Evolutionary conservation across 2,888 invertebrate genomes (phyloP), one percentile per base, ranked within the genome.

Genomic region (Lasioglossum calceatum): DNA sequence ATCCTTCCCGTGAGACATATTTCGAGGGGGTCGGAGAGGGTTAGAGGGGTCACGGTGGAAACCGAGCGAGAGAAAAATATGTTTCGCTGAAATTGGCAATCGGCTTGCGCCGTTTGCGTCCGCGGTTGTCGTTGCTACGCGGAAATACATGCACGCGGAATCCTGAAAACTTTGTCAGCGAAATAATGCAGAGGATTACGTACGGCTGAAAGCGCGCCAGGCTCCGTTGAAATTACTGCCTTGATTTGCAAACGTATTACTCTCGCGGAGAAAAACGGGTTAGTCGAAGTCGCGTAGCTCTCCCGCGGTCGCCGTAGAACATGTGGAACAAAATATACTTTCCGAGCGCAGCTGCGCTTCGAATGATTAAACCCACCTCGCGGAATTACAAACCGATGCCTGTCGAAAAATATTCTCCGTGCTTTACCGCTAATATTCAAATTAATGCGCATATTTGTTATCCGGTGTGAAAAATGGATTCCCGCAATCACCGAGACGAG

Each of bases 51-150:
- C 7, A 47, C n/a, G 42, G 72, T 76, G 86, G 76, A 32, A 27
- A 27, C 27, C 61, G 2, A 14, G 61, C 85, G 85, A 72, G 79
- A 64, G 32, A 75, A 82, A 82, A 87, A 86, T 87, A 87, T 86
- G 87, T 79, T 67, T 76, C 7, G 82, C 76, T 67, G 87, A 87
- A 86, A 86, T 86, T 85, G 85, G 80, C 86, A 81, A 86, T 86
- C 86, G 71, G 77, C 61, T 76, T 16, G 75, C 50, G 27, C 47
- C 73, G 47, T 73, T 73, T 73, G 73, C 67, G 67, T 32, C 32
- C 36, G 39, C 67, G 36, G 67, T 64, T 64, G 14, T 64, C 32
- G 27, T 32, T 32, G 61, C 14, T 16, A 0, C 27, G 27, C 16
- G 67, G 67, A 67, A 36, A 36, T 67, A 67, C 54, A 3, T 10